Evolutionary conservation across 2,797 vertebrate genomes (phyloP).

Genomic region (Sternarchorhynchus goeldii): DNA sequence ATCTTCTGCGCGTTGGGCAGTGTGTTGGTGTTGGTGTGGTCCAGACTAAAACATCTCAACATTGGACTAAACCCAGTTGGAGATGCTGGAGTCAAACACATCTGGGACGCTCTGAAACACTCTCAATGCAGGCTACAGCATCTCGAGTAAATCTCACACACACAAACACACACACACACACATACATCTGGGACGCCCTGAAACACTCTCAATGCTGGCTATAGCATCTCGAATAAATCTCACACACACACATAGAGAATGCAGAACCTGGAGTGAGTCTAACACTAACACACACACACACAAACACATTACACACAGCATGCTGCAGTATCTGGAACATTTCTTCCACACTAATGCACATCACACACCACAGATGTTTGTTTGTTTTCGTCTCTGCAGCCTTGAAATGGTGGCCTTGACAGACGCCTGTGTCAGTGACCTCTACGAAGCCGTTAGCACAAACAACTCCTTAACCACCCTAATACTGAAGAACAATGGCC

Average conservation of each 20-base stretch:
- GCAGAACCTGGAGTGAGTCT: too few relatives aligned
- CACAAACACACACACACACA: neutral
- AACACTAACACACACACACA: neutral
- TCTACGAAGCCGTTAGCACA: conserved; percentile 70
- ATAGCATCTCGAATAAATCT: conserved; percentile 82
- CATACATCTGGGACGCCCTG: conserved; percentile 73
- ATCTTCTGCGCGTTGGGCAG: conserved; percentile 77
- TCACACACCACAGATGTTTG: neutral
- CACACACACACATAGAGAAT: neutral
- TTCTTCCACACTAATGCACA: neutral
- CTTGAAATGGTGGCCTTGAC: conserved; percentile 80
- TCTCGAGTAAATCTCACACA: conserved; percentile 78
- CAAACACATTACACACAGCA: neutral
- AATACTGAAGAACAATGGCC: conserved; percentile 81
- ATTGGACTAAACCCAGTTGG: conserved; percentile 78
- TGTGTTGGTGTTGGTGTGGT: conserved; percentile 67
- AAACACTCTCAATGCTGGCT: conserved; percentile 75
- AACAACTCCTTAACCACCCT: conserved; percentile 74
- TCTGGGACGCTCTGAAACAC: conserved; percentile 76
- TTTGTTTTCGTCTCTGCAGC: conserved; percentile 62
- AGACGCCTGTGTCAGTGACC: conserved; percentile 66
- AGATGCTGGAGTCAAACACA: conserved; percentile 73
- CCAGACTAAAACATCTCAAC: conserved; percentile 73
- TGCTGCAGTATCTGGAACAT: too few relatives aligned
- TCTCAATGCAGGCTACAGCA: conserved; percentile 77